Conservation (phyloP, 2,113 vertebrate genomes). For the Oophaga pumilio region DNA sequence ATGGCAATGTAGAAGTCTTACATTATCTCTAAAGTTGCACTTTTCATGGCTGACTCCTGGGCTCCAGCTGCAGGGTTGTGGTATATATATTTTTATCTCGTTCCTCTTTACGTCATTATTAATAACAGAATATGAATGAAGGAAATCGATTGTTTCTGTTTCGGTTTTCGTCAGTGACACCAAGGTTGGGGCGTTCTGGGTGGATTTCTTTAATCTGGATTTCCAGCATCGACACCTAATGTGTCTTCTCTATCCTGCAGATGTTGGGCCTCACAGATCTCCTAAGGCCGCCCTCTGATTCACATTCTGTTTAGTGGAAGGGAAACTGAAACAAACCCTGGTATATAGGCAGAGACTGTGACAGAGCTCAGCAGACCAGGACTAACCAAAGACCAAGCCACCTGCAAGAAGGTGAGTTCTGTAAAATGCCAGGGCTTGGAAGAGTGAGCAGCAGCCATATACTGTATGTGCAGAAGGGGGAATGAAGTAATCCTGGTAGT, state of each 20-base stretch:
- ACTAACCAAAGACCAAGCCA: no score
- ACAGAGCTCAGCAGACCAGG: not conserved
- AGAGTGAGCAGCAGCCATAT: not conserved
- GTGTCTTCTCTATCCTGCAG: not conserved
- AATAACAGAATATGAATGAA: not conserved
- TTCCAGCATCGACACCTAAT: not conserved
- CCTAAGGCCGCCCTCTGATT: not conserved
- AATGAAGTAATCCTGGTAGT: no score
- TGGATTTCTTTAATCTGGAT: not conserved
- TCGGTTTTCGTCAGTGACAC: not conserved
- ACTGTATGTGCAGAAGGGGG: not conserved
- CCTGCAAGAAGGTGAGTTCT: not conserved
- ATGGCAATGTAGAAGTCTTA: no score
- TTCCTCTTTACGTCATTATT: not conserved
- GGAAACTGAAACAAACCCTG: conserved; percentile 1
- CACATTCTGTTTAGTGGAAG: not conserved
- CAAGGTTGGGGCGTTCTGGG: fast-evolving
- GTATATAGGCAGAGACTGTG: not conserved
- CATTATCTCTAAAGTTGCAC: no score
- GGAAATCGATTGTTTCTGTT: not conserved
- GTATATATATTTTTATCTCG: no score
- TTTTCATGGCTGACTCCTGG: no score
- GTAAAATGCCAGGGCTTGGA: not conserved
- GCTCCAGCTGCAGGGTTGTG: no score
- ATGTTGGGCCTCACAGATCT: not conserved